Evolutionary conservation across 2,797 vertebrate genomes (phyloP).

Genomic region (Thamnophis elegans): DNA sequence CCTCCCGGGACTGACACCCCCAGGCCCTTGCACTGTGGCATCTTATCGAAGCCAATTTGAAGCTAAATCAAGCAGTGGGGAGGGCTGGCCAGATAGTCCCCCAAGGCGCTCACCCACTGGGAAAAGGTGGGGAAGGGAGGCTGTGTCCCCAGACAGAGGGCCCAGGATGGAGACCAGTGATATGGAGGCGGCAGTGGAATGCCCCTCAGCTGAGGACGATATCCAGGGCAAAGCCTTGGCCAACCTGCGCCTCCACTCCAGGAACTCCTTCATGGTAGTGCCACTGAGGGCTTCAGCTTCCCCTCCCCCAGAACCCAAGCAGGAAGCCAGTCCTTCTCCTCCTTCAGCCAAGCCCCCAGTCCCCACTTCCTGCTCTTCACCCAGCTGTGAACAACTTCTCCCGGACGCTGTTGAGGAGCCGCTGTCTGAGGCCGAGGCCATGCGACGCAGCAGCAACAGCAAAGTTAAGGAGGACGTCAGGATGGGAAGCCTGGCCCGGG

Average conservation of each 20-base stretch:
- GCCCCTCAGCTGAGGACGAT: constrained; percentile 13
- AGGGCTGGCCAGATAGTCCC: constrained; percentile 27
- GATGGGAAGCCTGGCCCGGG: constrained; percentile 16
- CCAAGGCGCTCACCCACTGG: not conserved
- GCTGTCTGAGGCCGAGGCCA: constrained; percentile 41
- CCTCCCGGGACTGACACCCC: constrained; percentile 20
- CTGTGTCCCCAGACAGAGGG: not conserved
- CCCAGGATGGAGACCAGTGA: not conserved
- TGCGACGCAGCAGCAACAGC: constrained; percentile 37
- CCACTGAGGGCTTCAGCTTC: constrained; percentile 20
- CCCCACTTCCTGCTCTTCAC: constrained; percentile 46
- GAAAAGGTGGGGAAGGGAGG: constrained; percentile 9
- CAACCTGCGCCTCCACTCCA: constrained; percentile 18
- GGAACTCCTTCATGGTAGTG: constrained; percentile 30
- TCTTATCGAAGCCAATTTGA: constrained; percentile 35
- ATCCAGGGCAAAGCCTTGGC: constrained; percentile 33
- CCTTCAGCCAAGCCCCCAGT: constrained; percentile 26
- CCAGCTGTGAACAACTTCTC: constrained; percentile 15
- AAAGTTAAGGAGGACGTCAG: constrained; percentile 24
- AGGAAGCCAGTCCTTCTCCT: constrained; percentile 50
- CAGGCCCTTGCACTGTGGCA: constrained; percentile 37
- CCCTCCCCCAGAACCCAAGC: constrained; percentile 29
- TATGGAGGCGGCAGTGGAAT: not conserved
- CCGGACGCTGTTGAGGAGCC: constrained; percentile 40
- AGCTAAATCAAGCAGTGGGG: constrained; percentile 22